These are phyloP conservation scores for Typhlomys cinereus DNA, from an alignment of 2,113 vertebrate species.

Conservation along the genomic window DNA sequence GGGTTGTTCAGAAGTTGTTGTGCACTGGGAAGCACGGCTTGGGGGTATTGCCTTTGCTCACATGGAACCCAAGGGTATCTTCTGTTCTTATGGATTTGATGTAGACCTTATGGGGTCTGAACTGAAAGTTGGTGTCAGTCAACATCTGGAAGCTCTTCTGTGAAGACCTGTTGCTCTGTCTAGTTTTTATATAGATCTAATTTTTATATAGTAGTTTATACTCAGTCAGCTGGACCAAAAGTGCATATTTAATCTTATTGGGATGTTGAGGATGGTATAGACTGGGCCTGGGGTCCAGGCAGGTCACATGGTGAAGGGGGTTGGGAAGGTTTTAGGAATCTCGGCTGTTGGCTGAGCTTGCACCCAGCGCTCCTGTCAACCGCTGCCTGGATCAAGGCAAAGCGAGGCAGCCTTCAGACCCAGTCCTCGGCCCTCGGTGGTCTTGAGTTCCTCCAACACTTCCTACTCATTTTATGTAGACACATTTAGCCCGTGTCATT, in stretches of 20 bases:
- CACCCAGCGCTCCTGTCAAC: fast-evolving
- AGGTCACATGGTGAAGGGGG: neutral
- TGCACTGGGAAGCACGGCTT: neutral
- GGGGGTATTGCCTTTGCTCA: neutral
- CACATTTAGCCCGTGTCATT: neutral
- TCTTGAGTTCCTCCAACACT: neutral
- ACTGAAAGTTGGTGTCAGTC: neutral
- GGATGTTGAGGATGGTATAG: neutral
- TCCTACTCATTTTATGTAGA: neutral
- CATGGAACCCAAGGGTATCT: neutral
- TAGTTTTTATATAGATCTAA: neutral
- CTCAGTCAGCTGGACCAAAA: neutral
- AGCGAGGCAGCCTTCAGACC: too few relatives aligned
- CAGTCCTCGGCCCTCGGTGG: neutral
- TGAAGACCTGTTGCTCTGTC: neutral
- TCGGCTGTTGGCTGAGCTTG: fast-evolving
- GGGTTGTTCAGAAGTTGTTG: neutral
- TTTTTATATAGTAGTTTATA: neutral
- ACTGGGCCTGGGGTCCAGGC: neutral
- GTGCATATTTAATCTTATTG: neutral
- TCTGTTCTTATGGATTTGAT: neutral
- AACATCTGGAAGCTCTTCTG: neutral
- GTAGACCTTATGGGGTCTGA: neutral
- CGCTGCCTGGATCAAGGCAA: too few relatives aligned
- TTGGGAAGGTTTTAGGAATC: neutral